Evolutionary conservation across 2,888 invertebrate species (phyloP), one percentile per base, ranked within the genome.

Genomic region (Diarsia brunnea): DNA sequence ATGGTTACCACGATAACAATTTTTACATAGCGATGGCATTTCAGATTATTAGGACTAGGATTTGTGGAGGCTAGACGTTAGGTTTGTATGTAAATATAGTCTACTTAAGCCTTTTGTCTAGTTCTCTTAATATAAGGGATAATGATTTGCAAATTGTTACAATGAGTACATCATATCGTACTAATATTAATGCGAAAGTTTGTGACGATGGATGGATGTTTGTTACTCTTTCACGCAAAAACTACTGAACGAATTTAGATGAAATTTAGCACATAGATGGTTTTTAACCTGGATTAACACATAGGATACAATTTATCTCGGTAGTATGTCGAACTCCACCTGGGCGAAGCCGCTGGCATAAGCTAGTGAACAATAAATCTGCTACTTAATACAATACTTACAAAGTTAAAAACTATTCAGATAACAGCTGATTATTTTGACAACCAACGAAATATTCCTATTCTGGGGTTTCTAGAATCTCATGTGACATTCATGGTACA

Each of bases 1-100:
- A 89, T 90, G 90, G 89, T 84, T 82, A 90, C 88, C 14, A 55
- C 3, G 24, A 31, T 78, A 71, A 75, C 76, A 74, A 65, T 65
- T 84, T 86, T 73, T 76, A 78, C 78, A 85, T 72, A 72, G 55
- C 70, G 81, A 84, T 77, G 69, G 45, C 66, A 75, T 76, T 75
- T 66, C 31, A 70, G 76, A 87, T 82, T 74, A 4, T 5, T 5
- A 77, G 69, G 27, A 21, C 38, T 63, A 67, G 58, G 61, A 68
- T 77, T 86, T 82, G 78, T 70, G 49, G 49, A 58, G 64, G 74
- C 67, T 71, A 82, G 75, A 85, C 86, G 58, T 27, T 4, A n/a
- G 43, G 14, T 65, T 70, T 47, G 55, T 68, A 64, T 55, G 69
- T 67, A 61, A 53, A 78, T 67, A 31, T 24, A 47, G 21, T 19